These are phyloP conservation scores for Gambelia wislizenii DNA, from an alignment of 2,797 vertebrate species.

Conservation along the genomic window DNA sequence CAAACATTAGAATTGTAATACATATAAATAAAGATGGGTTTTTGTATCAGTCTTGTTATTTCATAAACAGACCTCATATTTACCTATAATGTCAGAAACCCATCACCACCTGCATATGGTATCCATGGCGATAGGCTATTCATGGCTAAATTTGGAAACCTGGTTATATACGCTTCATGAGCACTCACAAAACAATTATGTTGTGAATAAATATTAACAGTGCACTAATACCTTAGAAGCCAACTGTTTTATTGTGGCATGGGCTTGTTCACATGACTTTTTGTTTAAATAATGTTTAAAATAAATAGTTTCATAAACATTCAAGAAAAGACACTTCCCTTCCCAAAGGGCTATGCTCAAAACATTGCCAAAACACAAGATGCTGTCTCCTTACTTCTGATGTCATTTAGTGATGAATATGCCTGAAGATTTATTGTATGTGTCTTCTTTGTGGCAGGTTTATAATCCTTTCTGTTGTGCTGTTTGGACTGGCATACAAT, in stretches of 20 bases:
- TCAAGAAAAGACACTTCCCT: background rate
- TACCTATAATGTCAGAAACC: background rate
- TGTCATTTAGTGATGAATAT: background rate
- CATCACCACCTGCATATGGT: background rate
- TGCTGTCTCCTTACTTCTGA: background rate
- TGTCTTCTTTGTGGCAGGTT: slow-evolving; percentile 83
- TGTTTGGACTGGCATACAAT: slow-evolving; percentile 94
- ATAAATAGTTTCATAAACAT: background rate
- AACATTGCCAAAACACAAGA: background rate
- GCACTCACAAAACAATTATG: background rate
- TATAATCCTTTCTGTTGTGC: slow-evolving; percentile 97
- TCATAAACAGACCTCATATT: too few species aligned
- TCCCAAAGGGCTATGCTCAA: background rate
- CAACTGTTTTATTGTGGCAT: background rate
- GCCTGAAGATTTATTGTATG: slow-evolving; percentile 9
- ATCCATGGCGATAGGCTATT: background rate
- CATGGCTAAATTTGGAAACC: background rate
- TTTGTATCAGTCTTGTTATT: too few species aligned
- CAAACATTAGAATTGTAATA: too few species aligned
- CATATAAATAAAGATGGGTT: too few species aligned
- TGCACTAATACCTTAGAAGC: background rate
- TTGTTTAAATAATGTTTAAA: background rate
- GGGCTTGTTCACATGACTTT: background rate
- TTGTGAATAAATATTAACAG: background rate
- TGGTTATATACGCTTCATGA: background rate